Base-by-base conservation (phyloP, 2,797 vertebrate species). In the Echiichthys vipera region DNA sequence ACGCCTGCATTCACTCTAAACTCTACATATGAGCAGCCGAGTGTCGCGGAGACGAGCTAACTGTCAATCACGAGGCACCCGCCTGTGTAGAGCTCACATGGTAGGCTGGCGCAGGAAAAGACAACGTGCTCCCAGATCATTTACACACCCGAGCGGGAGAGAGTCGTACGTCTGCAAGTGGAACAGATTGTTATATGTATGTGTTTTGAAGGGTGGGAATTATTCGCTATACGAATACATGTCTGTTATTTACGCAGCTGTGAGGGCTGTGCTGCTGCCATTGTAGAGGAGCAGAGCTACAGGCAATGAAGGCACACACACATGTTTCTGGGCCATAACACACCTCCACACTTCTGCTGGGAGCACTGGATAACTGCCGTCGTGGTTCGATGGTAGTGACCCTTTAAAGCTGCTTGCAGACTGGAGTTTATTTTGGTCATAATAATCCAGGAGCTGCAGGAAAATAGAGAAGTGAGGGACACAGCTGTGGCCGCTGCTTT, bases 131-230 rank as follows among this genome's bases (percentile, higher is more conserved):
- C 74, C 68, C 70, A 80, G 32, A 86, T 87, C 78, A 71, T 82
- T 86, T 88, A 69, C 79, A 86, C 88, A 79, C 47, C 55, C 61
- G 77, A 85, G 69, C 72, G 85, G 62, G 81, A 79, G 71, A 77
- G 75, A 79, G 68, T 63, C 42, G 14, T 73, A 82, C 42, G 62
- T 81, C 72, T 80, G 80, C 85, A 70, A 24, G 78, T 81, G 83
- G 84, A 90, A 90, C 90, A 86, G 83, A 89, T 89, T 86, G 84
- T 85, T 91, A 65, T 83, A 80, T 75, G 81, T 88, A n/a, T n/a
- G 84, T 81, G 84, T 87, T 90, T 80, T 86, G 89, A 88, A 88
- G 72, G 85, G 72, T 76, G 77, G 79, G 83, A 87, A 89, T 87
- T 80, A 86, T 81, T 61, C 61, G 65, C 80, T 66, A 22, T 74